phyloP scores from a whole-genome alignment of 1,140 invertebrate genomes.

The Pemphigus obesinymphae region DNA sequence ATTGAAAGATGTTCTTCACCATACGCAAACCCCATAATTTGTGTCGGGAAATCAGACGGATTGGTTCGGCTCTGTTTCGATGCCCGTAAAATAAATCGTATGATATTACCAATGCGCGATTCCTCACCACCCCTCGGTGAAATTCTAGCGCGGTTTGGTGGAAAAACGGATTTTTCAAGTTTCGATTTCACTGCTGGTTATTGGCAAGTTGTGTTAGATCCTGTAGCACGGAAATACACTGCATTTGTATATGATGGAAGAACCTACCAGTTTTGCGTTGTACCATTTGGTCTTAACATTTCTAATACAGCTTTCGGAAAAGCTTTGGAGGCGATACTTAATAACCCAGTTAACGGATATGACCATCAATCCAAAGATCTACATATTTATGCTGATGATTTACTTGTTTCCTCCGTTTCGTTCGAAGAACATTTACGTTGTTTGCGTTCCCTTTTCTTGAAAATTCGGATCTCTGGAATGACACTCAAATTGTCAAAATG shows the following conservation, averaged over 20 bases:
- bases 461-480: background rate
- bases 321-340: background rate
- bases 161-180: background rate
- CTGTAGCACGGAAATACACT: too few relatives aligned
- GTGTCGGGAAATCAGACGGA: background rate
- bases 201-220: too few relatives aligned
- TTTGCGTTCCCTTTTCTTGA: background rate
- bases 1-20: background rate
- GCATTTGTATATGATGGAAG: background rate
- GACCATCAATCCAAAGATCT: background rate
- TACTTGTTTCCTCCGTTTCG: background rate
- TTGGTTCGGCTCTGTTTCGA: background rate
- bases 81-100: background rate
- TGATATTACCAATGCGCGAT: background rate
- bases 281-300: background rate
- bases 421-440: background rate
- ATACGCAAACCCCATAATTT: too few relatives aligned
- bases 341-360: background rate
- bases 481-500: too few relatives aligned
- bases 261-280: background rate
- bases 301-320: background rate
- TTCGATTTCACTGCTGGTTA: background rate
- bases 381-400: background rate
- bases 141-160: background rate
- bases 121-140: background rate